Base-by-base conservation (phyloP, 2,113 vertebrate species). In the Eptesicus fuscus region DNA sequence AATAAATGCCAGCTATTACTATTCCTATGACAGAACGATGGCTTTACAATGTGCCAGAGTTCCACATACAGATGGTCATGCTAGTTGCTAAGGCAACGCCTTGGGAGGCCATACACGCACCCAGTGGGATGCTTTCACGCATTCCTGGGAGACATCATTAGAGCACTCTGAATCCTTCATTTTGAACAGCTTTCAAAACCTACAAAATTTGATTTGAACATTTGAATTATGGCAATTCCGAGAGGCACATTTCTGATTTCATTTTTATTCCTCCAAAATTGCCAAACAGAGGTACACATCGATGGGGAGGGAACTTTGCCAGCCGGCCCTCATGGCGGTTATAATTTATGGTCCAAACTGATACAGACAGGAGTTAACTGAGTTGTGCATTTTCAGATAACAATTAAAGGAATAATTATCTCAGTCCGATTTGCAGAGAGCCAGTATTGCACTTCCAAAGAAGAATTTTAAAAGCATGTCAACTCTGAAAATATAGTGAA, bases 101-200 rank as follows among this genome's bases (percentile, higher is more conserved):
- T 4, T 11, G 9, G 40, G 28, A 61, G 30, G 9, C 13, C 20
- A 6, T 2, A 23, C 32, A 25, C 28, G 25, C 9, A 42, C 1
- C 40, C 0, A 2, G 1, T 10, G 44, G 79, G 63, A 28, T n/a
- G 16, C 8, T 25, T 6, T 30, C 37, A 1, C 1, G 0, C 44
- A 14, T 59, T 78, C 49, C 69, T 63, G 17, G 28, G 77, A 63
- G 25, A 80, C 10, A 2, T 37, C 51, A 44, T 35, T 18, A 42
- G 59, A 44, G 18, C 59, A 42, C 30, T 47, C 80, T 32, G 63
- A 56, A 67, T 44, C 49, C 65, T 42, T 80, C 47, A 28, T 71
- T 76, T 49, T n/a, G 32, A 79, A 28, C 8, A 17, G 14, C 16
- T 83, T 80, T 63, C 20, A 47, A 88, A 65, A 14, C 16, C 70